A percentile compares a stretch with the other conserved stretches of the same genome.
Evolutionary conservation across 2,888 invertebrate genomes (phyloP).

Genomic region (Phyto melanocephala): DNA sequence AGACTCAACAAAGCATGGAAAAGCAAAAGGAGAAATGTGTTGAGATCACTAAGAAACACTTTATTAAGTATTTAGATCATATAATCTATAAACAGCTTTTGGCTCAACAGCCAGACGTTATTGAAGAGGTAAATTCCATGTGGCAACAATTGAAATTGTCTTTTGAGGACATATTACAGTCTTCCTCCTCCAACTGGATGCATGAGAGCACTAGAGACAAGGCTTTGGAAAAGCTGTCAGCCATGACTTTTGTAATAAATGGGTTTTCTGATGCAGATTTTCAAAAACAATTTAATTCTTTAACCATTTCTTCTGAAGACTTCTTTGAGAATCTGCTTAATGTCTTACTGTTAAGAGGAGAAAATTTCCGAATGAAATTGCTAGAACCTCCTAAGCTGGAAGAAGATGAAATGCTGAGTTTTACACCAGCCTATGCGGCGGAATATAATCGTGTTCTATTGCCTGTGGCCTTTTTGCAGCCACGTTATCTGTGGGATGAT

Average conservation of each 20-base stretch:
- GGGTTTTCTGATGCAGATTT: conserved; percentile 68
- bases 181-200: conserved; percentile 67
- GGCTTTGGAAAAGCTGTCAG: conserved; percentile 70
- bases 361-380: conserved; percentile 66
- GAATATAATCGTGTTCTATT: conserved; percentile 71
- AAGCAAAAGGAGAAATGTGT: conserved; percentile 69
- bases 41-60: conserved; percentile 67
- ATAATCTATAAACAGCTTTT: conserved; percentile 69
- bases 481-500: conserved; percentile 73
- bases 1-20: conserved; percentile 41
- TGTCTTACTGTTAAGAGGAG: conserved; percentile 68
- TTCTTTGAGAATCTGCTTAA: conserved; percentile 72
- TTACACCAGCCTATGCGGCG: conserved; percentile 69
- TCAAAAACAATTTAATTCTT: conserved; percentile 66
- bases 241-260: conserved; percentile 71
- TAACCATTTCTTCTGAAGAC: conserved; percentile 69
- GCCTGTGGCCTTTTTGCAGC: conserved; percentile 72
- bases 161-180: conserved; percentile 68
- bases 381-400: conserved; percentile 66
- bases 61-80: conserved; percentile 73
- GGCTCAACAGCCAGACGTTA: conserved; percentile 32
- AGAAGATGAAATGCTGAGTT: conserved; percentile 52
- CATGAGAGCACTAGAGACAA: conserved; percentile 67
- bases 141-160: conserved; percentile 71
- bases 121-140: conserved; percentile 66